Percentiles rank a stretch among this genome's conserved stretches.
Evolutionary conservation across 30 jellyfish, hydroid and myxozoan species (phyloP).

Genomic region (Chrysaora quinquecirrha): DNA sequence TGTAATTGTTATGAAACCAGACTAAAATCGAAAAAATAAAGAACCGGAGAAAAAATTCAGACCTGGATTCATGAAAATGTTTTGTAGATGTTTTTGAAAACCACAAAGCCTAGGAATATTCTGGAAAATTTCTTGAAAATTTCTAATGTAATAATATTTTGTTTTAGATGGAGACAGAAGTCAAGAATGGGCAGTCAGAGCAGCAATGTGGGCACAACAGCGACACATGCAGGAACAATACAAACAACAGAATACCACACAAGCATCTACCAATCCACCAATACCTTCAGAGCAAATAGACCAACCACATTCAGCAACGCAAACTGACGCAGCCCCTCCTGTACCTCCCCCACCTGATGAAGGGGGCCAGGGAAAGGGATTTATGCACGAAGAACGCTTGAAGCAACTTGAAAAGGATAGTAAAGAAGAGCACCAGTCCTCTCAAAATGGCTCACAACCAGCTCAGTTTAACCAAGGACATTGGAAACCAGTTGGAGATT

Average conservation of each 20-base stretch:
- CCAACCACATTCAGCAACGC: constrained; percentile 38
- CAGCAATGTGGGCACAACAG: constrained; percentile 99
- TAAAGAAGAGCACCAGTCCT: neutral
- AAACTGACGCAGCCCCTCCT: constrained; percentile 44
- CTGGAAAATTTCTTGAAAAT: too few species aligned
- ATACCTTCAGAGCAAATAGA: constrained; percentile 56
- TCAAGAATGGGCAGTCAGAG: constrained; percentile 94
- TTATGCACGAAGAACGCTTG: constrained; percentile 48
- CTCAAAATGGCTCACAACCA: neutral
- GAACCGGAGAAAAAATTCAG: too few species aligned
- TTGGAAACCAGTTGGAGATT: constrained; percentile 59
- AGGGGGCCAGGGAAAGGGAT: neutral
- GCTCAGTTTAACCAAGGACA: constrained; percentile 12
- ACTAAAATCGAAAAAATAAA: too few species aligned
- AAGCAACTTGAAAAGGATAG: constrained; percentile 2
- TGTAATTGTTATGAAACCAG: too few species aligned
- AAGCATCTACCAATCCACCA: constrained; percentile 14
- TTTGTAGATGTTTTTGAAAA: too few species aligned
- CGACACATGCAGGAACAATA: constrained; percentile 80
- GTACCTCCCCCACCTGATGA: constrained; percentile 63
- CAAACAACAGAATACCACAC: constrained; percentile 52
- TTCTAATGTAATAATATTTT: neutral
- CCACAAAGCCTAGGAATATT: too few species aligned
- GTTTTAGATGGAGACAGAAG: constrained; percentile 75
- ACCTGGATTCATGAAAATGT: too few species aligned